These are phyloP conservation scores for Lepidostoma basale DNA, from an alignment of 1,140 invertebrate species.

Conservation along the genomic window DNA sequence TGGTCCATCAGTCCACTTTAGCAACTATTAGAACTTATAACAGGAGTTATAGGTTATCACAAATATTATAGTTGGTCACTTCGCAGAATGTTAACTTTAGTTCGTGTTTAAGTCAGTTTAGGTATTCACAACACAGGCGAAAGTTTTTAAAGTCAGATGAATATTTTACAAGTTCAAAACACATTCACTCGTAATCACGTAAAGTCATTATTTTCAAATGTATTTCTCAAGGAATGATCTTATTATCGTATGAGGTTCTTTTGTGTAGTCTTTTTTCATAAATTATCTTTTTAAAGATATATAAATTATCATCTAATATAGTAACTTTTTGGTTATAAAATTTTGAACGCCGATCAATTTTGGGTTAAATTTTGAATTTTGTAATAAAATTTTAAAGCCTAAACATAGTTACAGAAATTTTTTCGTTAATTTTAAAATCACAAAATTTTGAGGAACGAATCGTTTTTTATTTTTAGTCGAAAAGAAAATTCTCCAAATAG, in stretches of 20 bases:
- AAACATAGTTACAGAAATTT: conserved; percentile 41
- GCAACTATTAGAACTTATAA: too few relatives aligned
- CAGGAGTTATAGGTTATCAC: too few relatives aligned
- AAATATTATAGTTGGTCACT: too few relatives aligned
- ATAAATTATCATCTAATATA: conserved; percentile 36
- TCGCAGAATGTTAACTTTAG: too few relatives aligned
- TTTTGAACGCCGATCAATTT: conserved; percentile 38
- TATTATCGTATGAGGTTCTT: conserved; percentile 27
- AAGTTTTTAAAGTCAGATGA: too few relatives aligned
- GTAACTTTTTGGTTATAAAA: conserved; percentile 25
- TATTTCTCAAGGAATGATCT: conserved; percentile 7
- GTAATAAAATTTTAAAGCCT: conserved; percentile 43
- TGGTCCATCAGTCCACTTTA: too few relatives aligned
- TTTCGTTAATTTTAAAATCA: conserved; percentile 47
- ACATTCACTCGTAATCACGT: background rate
- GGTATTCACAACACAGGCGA: too few relatives aligned
- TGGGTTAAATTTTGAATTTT: conserved; percentile 38
- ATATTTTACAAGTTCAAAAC: too few relatives aligned
- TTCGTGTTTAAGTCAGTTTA: too few relatives aligned
- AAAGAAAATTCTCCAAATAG: conserved; percentile 32
- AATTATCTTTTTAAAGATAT: conserved; percentile 21
- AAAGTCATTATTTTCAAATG: background rate
- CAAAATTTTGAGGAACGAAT: conserved; percentile 48
- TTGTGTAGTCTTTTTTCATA: conserved; percentile 15
- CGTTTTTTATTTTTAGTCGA: conserved; percentile 41